Conservation (phyloP, 1,140 invertebrate species). For the Zophobas morio region DNA sequence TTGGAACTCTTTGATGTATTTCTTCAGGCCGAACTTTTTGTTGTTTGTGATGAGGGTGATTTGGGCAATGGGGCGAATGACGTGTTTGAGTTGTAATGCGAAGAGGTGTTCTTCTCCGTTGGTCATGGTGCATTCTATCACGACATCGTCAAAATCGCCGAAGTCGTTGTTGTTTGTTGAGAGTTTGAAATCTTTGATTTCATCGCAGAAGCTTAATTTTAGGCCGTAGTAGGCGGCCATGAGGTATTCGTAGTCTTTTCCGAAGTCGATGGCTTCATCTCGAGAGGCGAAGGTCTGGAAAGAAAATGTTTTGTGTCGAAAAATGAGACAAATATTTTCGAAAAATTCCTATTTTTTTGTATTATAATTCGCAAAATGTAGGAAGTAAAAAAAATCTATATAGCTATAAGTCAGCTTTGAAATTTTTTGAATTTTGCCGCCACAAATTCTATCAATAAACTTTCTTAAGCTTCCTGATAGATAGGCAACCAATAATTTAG, state of each 20-base stretch:
- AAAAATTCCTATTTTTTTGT: too few relatives aligned
- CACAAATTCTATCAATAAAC: too few relatives aligned
- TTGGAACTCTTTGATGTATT: conserved; percentile 8
- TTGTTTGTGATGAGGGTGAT: conserved; percentile 1
- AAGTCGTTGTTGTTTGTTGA: conserved; percentile 23
- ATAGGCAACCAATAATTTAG: too few relatives aligned
- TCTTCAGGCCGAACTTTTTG: conserved; percentile 15
- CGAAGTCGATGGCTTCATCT: conserved; percentile 18
- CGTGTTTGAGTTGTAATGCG: conserved; percentile 13
- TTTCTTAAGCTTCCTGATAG: too few relatives aligned
- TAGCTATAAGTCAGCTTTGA: too few relatives aligned
- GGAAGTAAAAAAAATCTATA: too few relatives aligned
- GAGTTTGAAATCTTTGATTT: conserved; percentile 8
- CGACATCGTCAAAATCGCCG: conserved; percentile 24
- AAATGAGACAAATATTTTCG: too few relatives aligned
- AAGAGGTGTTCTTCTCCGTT: conserved; percentile 16
- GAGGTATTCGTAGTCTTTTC: conserved; percentile 33
- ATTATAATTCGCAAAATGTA: too few relatives aligned
- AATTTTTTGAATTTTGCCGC: too few relatives aligned
- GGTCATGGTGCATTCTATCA: not conserved
- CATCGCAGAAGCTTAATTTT: not conserved
- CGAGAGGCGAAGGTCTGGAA: conserved; percentile 6
- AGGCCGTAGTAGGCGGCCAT: conserved; percentile 20
- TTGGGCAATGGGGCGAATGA: not conserved
- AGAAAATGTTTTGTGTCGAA: not conserved